These are phyloP conservation scores for Drosophila nigrodunni DNA, from an alignment of 1,140 invertebrate genomes.

Conservation along the genomic window DNA sequence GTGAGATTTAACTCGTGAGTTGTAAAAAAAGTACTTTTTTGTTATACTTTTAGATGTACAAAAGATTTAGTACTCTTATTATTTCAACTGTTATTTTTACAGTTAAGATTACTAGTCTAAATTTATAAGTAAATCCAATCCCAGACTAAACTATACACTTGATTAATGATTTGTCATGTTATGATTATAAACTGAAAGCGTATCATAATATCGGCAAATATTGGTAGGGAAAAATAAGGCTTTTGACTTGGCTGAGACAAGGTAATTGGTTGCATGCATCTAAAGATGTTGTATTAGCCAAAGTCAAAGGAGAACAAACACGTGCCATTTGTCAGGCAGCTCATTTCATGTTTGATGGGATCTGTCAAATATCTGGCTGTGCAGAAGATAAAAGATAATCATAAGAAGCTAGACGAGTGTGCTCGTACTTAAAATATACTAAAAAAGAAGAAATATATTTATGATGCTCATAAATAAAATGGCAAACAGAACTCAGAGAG, in stretches of 20 bases:
- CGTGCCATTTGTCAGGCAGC: constrained; percentile 61
- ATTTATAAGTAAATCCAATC: background rate
- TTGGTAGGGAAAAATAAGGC: no score
- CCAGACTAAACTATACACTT: background rate
- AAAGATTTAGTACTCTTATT: no score
- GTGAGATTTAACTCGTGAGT: background rate
- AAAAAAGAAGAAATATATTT: constrained; percentile 64
- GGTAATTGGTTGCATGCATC: constrained; percentile 36
- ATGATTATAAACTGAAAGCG: constrained; percentile 10
- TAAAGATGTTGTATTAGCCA: constrained; percentile 8
- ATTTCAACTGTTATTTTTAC: no score
- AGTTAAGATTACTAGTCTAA: no score
- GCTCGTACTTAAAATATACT: constrained; percentile 52
- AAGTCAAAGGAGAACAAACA: constrained; percentile 50
- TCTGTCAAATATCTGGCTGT: constrained; percentile 41
- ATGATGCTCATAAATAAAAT: constrained; percentile 75
- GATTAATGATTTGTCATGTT: constrained; percentile 3
- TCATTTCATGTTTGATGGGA: constrained; percentile 50
- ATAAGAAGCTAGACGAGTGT: constrained; percentile 32
- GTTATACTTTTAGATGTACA: no score
- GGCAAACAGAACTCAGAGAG: constrained; percentile 40
- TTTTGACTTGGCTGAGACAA: constrained; percentile 6
- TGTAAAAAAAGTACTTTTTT: background rate
- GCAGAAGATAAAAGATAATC: constrained; percentile 67
- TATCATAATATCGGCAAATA: constrained; percentile 1